Percentiles rank a stretch among this genome's conserved stretches.
Evolutionary conservation across 2,113 vertebrate genomes (phyloP).

Genomic region (Herpetotheres cachinnans): DNA sequence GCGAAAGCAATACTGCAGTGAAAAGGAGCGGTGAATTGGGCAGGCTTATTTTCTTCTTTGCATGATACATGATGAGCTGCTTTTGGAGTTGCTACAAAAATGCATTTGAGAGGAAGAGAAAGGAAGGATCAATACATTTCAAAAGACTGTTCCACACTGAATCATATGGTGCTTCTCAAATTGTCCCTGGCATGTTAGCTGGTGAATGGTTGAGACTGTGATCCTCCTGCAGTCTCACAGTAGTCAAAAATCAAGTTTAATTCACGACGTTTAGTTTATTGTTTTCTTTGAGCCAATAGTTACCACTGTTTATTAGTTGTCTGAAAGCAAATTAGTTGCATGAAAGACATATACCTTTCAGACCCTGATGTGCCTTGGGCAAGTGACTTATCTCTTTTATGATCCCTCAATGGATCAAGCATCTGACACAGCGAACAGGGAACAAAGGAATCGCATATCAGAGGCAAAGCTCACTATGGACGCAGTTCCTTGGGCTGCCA

Average conservation of each 20-base stretch:
- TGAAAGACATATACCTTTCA: background rate
- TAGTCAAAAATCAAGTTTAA: background rate
- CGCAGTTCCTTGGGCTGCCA: background rate
- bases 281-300: background rate
- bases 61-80: background rate
- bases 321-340: background rate
- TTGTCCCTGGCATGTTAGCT: fast-evolving
- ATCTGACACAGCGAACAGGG: background rate
- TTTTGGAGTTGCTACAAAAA: background rate
- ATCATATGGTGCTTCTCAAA: background rate
- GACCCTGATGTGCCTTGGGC: background rate
- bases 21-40: background rate
- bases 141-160: background rate
- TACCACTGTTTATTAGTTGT: background rate
- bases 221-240: background rate
- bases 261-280: background rate
- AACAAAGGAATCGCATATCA: background rate
- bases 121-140: background rate
- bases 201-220: background rate
- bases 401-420: background rate
- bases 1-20: background rate
- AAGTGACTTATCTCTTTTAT: background rate
- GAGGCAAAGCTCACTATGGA: background rate
- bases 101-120: background rate
- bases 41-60: background rate